Percentiles rank a stretch among this genome's conserved stretches.
These are phyloP conservation scores for Chaetodon trifascialis DNA, from an alignment of 2,113 vertebrate species.

Conservation along the genomic window DNA sequence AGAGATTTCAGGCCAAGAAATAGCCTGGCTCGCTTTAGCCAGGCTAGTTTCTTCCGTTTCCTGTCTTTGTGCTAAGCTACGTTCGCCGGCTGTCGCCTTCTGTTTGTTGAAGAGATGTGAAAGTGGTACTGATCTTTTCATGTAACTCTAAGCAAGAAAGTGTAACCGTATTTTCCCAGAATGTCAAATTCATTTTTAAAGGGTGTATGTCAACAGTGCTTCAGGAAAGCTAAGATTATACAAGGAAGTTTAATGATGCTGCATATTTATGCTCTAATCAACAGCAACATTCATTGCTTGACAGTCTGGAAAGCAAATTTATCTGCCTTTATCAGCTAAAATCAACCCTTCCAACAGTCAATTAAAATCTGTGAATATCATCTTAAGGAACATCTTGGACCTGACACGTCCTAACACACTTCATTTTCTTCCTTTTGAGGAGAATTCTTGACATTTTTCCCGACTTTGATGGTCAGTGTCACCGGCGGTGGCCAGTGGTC, in stretches of 20 bases:
- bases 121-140: neutral
- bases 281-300: neutral
- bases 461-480: slow-evolving; percentile 47
- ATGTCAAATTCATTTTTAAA: neutral
- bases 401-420: neutral
- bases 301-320: neutral
- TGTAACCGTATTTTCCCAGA: neutral
- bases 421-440: slow-evolving; percentile 20
- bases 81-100: neutral
- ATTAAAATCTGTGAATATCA: neutral
- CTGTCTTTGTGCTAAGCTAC: neutral
- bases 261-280: neutral
- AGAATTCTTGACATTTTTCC: slow-evolving; percentile 69
- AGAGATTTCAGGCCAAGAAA: neutral
- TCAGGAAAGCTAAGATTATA: neutral
- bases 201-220: neutral
- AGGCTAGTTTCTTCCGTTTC: neutral
- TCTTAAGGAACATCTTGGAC: neutral
- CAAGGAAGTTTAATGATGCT: neutral
- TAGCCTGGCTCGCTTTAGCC: neutral
- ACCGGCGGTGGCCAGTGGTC: slow-evolving; percentile 55
- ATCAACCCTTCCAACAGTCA: neutral
- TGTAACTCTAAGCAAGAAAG: neutral
- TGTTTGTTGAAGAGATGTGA: neutral
- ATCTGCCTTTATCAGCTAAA: neutral